These are phyloP conservation scores for Emys orbicularis DNA, from an alignment of 2,797 vertebrate genomes.

Conservation along the genomic window DNA sequence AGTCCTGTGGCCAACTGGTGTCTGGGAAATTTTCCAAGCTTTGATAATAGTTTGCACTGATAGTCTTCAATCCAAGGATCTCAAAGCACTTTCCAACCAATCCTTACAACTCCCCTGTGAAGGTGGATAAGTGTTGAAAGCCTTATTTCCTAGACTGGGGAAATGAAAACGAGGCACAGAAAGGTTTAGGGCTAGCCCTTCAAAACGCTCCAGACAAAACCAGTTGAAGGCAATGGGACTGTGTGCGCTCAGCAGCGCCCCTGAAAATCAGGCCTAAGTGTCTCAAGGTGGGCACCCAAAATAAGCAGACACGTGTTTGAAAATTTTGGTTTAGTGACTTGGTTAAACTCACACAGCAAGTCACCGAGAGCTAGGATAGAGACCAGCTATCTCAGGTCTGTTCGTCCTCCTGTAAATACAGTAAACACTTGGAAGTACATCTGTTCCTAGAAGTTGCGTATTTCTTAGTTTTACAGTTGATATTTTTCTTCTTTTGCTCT, in stretches of 20 bases:
- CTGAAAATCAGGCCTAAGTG: background rate
- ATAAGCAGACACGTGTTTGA: background rate
- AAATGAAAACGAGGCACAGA: fast-evolving
- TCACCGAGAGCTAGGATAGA: background rate
- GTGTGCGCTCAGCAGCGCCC: fast-evolving
- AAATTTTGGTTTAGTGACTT: background rate
- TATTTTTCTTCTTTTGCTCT: background rate
- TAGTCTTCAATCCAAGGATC: background rate
- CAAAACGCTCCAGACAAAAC: no score
- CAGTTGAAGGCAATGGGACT: background rate
- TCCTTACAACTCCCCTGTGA: background rate
- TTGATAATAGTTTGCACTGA: background rate
- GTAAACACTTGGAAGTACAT: background rate
- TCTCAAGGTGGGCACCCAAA: constrained; percentile 30
- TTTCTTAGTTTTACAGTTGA: background rate
- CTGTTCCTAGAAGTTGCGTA: background rate
- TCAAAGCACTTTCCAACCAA: background rate
- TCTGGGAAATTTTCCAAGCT: background rate
- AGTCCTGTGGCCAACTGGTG: background rate
- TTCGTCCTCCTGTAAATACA: background rate
- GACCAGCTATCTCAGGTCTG: background rate
- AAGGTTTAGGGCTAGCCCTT: background rate
- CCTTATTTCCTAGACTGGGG: background rate
- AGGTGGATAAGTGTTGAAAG: background rate
- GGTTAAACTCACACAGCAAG: background rate